A percentile compares a stretch with the other conserved stretches of the same genome.
Evolutionary conservation across 1,140 invertebrate species (phyloP).

Genomic region (Anastatus disparis): DNA sequence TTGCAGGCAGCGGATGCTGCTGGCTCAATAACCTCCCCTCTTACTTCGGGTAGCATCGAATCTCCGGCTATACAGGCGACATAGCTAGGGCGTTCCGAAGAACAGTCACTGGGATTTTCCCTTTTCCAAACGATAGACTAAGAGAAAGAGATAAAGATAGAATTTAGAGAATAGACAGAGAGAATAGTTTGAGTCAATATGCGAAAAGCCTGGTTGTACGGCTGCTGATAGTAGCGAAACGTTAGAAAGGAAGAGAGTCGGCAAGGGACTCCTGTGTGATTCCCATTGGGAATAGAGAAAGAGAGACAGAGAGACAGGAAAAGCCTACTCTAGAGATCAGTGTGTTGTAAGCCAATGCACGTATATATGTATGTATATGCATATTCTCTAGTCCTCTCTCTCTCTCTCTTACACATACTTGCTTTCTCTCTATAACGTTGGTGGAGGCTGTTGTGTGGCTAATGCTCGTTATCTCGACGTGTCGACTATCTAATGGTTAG

Average conservation of each 20-base stretch:
- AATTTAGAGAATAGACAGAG: neutral
- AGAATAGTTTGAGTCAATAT: conserved; percentile 27
- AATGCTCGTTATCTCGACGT: conserved; percentile 68
- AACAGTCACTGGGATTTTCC: conserved; percentile 1
- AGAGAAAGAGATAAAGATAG: no score
- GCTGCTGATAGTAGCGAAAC: neutral
- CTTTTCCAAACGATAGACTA: no score
- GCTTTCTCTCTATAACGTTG: no score
- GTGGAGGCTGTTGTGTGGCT: conserved; percentile 53
- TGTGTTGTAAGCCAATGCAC: neutral
- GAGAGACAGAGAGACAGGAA: neutral
- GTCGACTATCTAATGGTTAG: conserved; percentile 67
- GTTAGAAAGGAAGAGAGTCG: neutral
- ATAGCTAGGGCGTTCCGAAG: conserved; percentile 1
- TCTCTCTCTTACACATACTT: neutral
- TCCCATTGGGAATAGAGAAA: conserved; percentile 2
- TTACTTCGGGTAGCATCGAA: neutral
- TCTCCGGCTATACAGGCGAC: neutral
- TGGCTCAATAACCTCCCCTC: conserved; percentile 21
- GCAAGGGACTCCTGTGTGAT: neutral
- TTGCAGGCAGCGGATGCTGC: no score
- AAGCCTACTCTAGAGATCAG: neutral
- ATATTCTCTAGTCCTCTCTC: neutral
- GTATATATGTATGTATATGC: no score
- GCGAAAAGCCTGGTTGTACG: neutral